Evolutionary conservation across 2,888 invertebrate genomes (phyloP), one percentile per base, ranked within the genome.

Genomic region (Rotaria sp.): DNA sequence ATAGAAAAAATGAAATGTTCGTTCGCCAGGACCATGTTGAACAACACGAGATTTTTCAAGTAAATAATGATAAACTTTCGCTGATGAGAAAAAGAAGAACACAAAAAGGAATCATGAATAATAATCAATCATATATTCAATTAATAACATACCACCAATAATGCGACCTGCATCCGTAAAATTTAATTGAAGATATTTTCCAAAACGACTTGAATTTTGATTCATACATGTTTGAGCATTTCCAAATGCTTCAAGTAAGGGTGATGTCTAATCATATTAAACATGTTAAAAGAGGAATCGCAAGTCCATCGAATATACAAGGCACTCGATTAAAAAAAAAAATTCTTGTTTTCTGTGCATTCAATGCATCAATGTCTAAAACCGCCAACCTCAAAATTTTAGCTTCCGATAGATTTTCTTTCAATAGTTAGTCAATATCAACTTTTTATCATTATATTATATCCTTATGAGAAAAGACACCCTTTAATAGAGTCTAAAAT

Each of bases 1-100:
- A 85, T 90, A 90, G 87, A 90, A 90, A 67, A 90, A 89, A 88
- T 90, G 90, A 88, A 90, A 90, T 84, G 90, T 90, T 85, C 89
- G 89, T 87, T 90, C 90, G 24, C 89, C 89, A 2, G 86, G 50
- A 67, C 88, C 88, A 50, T 89, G 88, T 86, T 89, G 89, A 3
- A 90, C 90, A 30, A 90, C 89, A 38, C 90, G 89, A 13, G 89
- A 89, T 87, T 90, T 90, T 87, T 90, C 90, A 86, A 90, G 87
- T 55, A 90, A 88, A 87, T 90, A 90, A 86, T 89, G 89, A 85
- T 89, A 88, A 80, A 90, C 89, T 85, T 89, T 89, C 1, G 90
- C 90, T 90, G 88, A 18, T 52, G 11, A 18, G 15, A 85, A 48
- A 24, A 15, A 26, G 2, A 45, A 45, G 13, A 45, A 45, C 45